A percentile compares a stretch with the other conserved stretches of the same genome.
phyloP scores from a whole-genome alignment of 1,140 invertebrate genomes.

The Physella acuta region DNA sequence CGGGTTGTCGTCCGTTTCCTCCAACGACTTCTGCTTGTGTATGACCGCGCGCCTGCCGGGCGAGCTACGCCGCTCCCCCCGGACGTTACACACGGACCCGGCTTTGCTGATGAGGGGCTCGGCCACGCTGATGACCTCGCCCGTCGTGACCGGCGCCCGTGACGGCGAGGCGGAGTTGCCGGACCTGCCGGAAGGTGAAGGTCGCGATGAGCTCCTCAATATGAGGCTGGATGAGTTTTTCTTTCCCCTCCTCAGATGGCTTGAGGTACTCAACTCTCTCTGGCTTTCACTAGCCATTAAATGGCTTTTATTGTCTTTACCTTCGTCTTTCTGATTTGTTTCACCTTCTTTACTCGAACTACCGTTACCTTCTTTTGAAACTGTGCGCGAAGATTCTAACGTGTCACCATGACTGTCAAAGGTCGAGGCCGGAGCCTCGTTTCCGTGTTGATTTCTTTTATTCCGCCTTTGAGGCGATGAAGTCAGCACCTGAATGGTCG shows the following conservation, averaged over 20 bases:
- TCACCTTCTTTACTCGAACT: not conserved
- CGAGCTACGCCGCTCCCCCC: not conserved
- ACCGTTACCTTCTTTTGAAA: not conserved
- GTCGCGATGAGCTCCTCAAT: not conserved
- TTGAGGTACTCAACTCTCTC: not conserved
- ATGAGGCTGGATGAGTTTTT: not conserved
- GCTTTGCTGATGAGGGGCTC: not conserved
- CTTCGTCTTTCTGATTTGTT: not conserved
- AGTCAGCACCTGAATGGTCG: too few species aligned
- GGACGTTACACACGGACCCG: not conserved
- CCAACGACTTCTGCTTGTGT: not conserved
- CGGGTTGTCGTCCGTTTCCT: not conserved
- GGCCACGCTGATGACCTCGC: constrained; percentile 1
- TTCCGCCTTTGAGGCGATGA: too few species aligned
- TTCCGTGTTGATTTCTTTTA: too few species aligned
- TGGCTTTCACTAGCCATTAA: not conserved
- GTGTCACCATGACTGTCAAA: too few species aligned
- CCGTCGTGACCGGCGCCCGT: constrained; percentile 19
- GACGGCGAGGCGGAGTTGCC: not conserved
- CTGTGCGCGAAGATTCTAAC: too few species aligned
- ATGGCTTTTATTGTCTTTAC: not conserved
- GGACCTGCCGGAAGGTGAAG: not conserved
- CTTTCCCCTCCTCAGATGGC: not conserved
- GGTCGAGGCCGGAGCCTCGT: too few species aligned
- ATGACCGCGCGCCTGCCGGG: not conserved